Base-by-base conservation (phyloP, 2,113 vertebrate genomes). In the Colaptes auratus region DNA sequence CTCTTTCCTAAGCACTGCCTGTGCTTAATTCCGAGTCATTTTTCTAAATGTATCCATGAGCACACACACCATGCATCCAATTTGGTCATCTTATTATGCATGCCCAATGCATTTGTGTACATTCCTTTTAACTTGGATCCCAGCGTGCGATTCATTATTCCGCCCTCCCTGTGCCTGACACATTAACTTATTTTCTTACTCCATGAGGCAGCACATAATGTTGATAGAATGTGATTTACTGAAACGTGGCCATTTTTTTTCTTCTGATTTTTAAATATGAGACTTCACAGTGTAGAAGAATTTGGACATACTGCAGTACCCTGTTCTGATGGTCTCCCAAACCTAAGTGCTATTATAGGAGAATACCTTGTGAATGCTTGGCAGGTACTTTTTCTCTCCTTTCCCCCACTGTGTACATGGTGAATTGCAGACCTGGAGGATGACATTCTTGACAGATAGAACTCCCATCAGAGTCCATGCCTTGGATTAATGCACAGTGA, bases 21-120 rank as follows among this genome's bases (percentile, higher is more conserved):
- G 20, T 93, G 28, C 96, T 97, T 97, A 96, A 96, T 96, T 96
- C 92, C 55, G 96, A 97, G 86, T 86, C 10, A 78, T 94, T 96
- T 93, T 96, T 88, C 93, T 92, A 65, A 87, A 74, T 56, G 79
- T 55, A 50, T 59, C 36, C 42, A n/a, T 35, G 15, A 74, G 42
- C 5, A 13, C 36, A 67, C 0, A 0, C 9, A 28, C 63, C 17
- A 3, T 52, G 20, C 53, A 58, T 95, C 80, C 60, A 48, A 30
- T 84, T 93, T 93, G 78, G 50, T 65, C 35, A 44, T 95, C 80
- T 91, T 74, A 86, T 96, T 93, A 73, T 27, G 15, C 50, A 71
- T 86, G 83, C 85, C 88, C 28, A 24, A 73, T 39, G 30, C 44
- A 65, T 59, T 80, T 76, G 48, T n/a, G 35, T 2, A 65, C 33